phyloP scores from a whole-genome alignment of 2,797 vertebrate species.

The Balearica regulorum region DNA sequence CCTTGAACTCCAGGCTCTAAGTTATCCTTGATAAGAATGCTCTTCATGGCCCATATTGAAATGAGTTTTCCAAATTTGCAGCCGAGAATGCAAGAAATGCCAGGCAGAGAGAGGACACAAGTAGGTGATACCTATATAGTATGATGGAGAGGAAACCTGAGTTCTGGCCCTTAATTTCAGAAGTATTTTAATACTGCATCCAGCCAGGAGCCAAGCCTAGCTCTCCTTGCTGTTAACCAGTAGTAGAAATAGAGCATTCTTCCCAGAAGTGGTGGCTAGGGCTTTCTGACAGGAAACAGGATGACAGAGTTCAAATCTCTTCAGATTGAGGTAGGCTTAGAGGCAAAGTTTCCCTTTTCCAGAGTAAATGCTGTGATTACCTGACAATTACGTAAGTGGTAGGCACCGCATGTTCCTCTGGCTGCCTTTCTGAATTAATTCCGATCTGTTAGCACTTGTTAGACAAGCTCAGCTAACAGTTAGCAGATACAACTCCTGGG shows the following conservation, averaged over 20 bases:
- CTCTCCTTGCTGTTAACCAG: background rate
- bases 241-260: background rate
- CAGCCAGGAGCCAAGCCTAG: background rate
- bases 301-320: background rate
- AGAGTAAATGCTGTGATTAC: background rate
- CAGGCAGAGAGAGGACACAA: background rate
- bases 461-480: background rate
- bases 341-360: background rate
- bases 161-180: background rate
- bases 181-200: background rate
- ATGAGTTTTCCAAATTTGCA: background rate
- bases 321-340: background rate
- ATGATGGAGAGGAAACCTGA: background rate
- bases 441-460: background rate
- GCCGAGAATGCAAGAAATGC: background rate
- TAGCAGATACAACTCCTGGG: background rate
- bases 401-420: background rate
- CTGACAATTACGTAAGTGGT: background rate
- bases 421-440: background rate
- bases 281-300: background rate
- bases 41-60: background rate
- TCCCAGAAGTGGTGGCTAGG: background rate
- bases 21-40: background rate
- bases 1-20: background rate
- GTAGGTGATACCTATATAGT: background rate